Base-by-base conservation (phyloP, 2,113 vertebrate species). In the Crypturellus undulatus region DNA sequence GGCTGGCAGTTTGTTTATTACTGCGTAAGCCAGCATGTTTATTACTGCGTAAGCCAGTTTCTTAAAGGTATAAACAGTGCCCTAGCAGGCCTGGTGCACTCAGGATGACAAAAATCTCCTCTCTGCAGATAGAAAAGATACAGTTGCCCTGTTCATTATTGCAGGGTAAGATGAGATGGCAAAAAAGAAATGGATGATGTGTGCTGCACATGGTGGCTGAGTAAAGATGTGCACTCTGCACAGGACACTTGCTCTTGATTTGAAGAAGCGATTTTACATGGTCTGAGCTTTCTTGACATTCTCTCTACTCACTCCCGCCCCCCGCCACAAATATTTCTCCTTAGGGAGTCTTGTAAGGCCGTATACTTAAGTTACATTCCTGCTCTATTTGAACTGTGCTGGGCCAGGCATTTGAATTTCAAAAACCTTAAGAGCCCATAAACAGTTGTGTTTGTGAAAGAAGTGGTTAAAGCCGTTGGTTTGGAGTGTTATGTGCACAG, bases 401-500 rank as follows among this genome's bases (percentile, higher is more conserved):
- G 45, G 58, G 34, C 64, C 64, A 54, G 86, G 77, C 40, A 59
- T 82, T 65, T 94, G 80, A 81, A 84, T 93, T 89, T 93, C 79
- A 73, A 62, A 88, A 95, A 64, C 72, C 43, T 85, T 69, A 89
- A 79, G 75, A 92, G 71, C 84, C 42, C 49, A 28, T 49, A 78
- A 95, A 70, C 75, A 83, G 78, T 71, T 56, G 71, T 93, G 43
- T 83, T 79, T 76, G 73, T 69, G 43, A 84, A 95, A 91, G 67
- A 70, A 65, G 54, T 14, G 28, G 75, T 45, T 73, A 69, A 83
- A 82, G 89, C 52, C 1, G 0, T 40, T 14, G 67, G 12, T 65
- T 71, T 71, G 67, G 75, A 77, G 52, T 3, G 30, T 42, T 84
- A 18, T 5, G 12, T 38, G 26, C 42, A 28, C 45, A 22, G 40